A percentile compares a stretch with the other conserved stretches of the same genome.
Conservation (phyloP, 1,140 invertebrate genomes). For the Saxidomus purpurata region DNA sequence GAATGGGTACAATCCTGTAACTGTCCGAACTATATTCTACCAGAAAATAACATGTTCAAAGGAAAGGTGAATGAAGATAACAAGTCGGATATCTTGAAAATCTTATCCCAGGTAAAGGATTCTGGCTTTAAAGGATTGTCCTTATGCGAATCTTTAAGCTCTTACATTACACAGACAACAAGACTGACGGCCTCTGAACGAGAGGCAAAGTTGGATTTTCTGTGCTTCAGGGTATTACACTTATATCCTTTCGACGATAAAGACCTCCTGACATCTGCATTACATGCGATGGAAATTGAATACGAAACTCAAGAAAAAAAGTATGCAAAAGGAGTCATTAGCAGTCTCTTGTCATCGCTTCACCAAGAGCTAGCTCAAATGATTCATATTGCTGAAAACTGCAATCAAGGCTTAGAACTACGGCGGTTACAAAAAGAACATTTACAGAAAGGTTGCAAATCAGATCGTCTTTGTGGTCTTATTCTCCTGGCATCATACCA, state of each 20-base stretch:
- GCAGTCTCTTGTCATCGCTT: background rate
- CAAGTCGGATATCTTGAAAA: background rate
- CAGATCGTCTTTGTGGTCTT: background rate
- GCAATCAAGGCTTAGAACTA: background rate
- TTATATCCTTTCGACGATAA: constrained; percentile 3
- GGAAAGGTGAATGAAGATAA: background rate
- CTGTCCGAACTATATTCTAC: constrained; percentile 1
- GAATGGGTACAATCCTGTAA: background rate
- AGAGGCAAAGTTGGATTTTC: background rate
- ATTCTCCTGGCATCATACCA: constrained; percentile 4
- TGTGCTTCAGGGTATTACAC: constrained; percentile 17
- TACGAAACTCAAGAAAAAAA: background rate
- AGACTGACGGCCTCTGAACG: background rate
- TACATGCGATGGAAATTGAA: background rate
- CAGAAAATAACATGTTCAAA: background rate
- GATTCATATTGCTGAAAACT: background rate
- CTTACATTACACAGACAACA: background rate
- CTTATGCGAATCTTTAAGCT: background rate
- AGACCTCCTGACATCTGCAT: background rate
- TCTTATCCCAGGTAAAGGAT: background rate
- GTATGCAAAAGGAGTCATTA: background rate
- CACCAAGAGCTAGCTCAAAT: background rate
- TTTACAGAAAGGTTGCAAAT: constrained; percentile 4
- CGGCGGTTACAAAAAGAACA: background rate
- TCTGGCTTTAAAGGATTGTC: background rate